Conservation (phyloP, 2,113 vertebrate species). For the Dipodomys merriami region DNA sequence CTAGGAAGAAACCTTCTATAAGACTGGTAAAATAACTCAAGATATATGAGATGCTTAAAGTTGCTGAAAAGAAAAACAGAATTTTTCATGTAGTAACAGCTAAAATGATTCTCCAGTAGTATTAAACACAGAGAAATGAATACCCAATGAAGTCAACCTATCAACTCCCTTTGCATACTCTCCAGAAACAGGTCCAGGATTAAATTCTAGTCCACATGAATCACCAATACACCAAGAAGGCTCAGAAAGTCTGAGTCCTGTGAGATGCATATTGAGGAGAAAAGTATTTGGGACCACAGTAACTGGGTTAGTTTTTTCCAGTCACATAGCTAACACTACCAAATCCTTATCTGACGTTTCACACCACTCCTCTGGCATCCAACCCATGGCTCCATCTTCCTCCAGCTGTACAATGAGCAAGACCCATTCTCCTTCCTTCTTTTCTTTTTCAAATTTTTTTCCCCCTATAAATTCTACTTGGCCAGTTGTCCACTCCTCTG, state of each 20-base stretch:
- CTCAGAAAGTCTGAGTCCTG: not conserved
- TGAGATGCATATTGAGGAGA: not conserved
- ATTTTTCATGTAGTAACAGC: not conserved
- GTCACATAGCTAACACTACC: not conserved
- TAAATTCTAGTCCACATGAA: not conserved
- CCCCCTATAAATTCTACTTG: not conserved
- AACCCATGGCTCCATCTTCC: fast-evolving
- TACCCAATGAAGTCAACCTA: not conserved
- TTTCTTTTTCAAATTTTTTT: not conserved
- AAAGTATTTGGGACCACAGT: not conserved
- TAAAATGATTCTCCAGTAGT: not conserved
- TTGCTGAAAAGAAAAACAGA: not conserved
- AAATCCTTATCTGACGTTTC: not conserved
- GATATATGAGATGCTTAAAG: not conserved
- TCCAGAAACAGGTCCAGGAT: not conserved
- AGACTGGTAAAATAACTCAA: not conserved
- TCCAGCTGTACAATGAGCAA: not conserved
- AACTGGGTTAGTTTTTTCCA: not conserved
- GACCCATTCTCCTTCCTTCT: not conserved
- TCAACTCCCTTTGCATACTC: not conserved
- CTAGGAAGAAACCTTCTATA: not conserved
- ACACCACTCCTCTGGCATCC: not conserved
- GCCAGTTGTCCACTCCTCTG: not conserved
- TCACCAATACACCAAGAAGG: not conserved
- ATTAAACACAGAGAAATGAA: not conserved